A percentile compares a stretch with the other conserved stretches of the same genome.
These are phyloP conservation scores for Pseudochirops cupreus DNA, from an alignment of 2,797 vertebrate species.

Conservation along the genomic window DNA sequence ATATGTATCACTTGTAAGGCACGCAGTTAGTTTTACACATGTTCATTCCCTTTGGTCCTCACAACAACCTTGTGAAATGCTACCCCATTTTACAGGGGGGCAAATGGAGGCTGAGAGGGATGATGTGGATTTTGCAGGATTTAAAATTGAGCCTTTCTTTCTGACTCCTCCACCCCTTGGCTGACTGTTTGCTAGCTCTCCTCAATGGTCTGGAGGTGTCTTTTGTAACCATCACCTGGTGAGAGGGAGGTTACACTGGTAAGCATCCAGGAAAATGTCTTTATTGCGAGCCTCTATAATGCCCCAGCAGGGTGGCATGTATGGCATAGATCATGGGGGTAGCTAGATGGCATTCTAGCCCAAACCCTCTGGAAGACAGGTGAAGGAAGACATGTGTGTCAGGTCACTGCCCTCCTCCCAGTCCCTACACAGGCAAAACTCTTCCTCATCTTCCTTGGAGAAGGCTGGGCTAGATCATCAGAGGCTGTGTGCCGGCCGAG, in stretches of 20 bases:
- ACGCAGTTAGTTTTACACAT: too few relatives aligned
- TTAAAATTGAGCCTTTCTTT: too few relatives aligned
- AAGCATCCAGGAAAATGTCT: neutral
- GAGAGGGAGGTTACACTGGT: neutral
- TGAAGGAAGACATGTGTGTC: neutral
- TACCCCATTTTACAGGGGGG: too few relatives aligned
- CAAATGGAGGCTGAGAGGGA: too few relatives aligned
- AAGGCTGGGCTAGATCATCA: too few relatives aligned
- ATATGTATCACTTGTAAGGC: too few relatives aligned
- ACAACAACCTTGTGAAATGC: too few relatives aligned
- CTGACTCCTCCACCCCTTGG: too few relatives aligned
- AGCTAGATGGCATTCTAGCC: neutral
- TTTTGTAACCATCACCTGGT: neutral
- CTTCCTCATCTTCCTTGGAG: neutral
- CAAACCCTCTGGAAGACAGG: neutral
- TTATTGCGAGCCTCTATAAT: neutral
- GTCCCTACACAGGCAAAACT: neutral
- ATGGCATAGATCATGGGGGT: too few relatives aligned
- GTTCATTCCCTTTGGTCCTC: too few relatives aligned
- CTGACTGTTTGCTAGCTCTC: neutral
- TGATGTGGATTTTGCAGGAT: too few relatives aligned
- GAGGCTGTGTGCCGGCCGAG: neutral
- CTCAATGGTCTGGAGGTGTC: neutral
- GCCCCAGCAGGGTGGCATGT: too few relatives aligned
- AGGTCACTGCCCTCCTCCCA: neutral